These are phyloP conservation scores for Tineola bisselliella DNA, from an alignment of 2,888 invertebrate species.

Conservation along the genomic window DNA sequence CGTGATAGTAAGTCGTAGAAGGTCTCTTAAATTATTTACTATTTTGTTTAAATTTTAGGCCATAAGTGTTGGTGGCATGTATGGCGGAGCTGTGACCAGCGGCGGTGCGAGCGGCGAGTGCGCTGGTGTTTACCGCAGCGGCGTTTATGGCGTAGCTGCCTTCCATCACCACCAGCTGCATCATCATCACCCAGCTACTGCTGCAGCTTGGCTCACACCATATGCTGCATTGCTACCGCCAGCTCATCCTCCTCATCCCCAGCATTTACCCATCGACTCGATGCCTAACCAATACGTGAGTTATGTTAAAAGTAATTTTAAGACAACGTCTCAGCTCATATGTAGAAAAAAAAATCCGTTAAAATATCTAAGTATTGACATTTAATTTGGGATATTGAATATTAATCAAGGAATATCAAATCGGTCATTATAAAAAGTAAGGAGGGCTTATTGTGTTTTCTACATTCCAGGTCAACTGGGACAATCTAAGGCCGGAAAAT, in stretches of 20 bases:
- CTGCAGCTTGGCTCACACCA: slow-evolving; percentile 47
- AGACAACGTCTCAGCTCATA: background rate
- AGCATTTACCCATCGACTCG: slow-evolving; percentile 56
- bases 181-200: slow-evolving; percentile 48
- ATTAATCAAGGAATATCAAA: background rate
- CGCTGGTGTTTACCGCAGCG: slow-evolving; percentile 47
- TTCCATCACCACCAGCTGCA: slow-evolving; percentile 52
- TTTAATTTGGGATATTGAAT: background rate
- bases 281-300: slow-evolving; percentile 65
- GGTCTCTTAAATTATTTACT: no score
- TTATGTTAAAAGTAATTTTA: slow-evolving; percentile 16
- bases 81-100: slow-evolving; percentile 41
- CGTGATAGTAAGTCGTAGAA: no score
- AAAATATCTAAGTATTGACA: background rate
- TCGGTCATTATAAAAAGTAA: background rate
- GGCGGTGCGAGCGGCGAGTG: slow-evolving; percentile 30
- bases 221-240: slow-evolving; percentile 24
- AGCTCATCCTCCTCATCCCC: slow-evolving; percentile 44
- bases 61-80: slow-evolving; percentile 58
- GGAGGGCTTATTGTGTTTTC: background rate
- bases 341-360: background rate
- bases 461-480: slow-evolving; percentile 60
- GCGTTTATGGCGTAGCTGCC: slow-evolving; percentile 52
- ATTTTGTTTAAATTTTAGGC: slow-evolving; percentile 28
- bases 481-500: slow-evolving; percentile 67